Conservation (phyloP, 2,113 vertebrate genomes). For the Argyrosomus japonicus region DNA sequence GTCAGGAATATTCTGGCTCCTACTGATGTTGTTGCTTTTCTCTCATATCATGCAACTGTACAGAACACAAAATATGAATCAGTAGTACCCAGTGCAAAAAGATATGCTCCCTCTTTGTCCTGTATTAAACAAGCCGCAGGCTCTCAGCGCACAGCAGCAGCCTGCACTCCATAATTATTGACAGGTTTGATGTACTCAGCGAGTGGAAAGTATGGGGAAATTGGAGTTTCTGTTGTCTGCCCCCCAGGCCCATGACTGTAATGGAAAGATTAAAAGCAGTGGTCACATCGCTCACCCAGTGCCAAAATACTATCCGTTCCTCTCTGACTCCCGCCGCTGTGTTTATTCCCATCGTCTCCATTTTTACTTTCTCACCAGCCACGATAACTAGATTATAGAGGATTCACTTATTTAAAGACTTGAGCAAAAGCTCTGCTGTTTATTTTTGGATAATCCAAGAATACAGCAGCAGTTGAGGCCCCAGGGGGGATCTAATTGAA, state of each 20-base stretch:
- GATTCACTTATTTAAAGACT: constrained; percentile 86
- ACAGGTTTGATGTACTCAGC: constrained; percentile 85
- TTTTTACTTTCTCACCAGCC: constrained; percentile 55
- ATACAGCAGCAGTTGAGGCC: constrained; percentile 46
- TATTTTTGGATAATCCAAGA: constrained; percentile 70
- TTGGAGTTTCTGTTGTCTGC: constrained; percentile 78
- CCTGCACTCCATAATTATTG: constrained; percentile 87
- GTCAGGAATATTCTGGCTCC: background rate
- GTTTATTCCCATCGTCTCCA: constrained; percentile 42
- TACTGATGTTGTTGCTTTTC: background rate
- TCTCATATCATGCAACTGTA: no score
- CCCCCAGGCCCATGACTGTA: constrained; percentile 80
- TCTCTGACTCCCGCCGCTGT: constrained; percentile 40
- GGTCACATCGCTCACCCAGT: constrained; percentile 54
- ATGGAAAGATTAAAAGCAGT: constrained; percentile 90
- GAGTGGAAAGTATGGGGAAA: constrained; percentile 84
- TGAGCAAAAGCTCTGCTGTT: constrained; percentile 67
- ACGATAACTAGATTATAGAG: constrained; percentile 84
- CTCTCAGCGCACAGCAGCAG: constrained; percentile 42
- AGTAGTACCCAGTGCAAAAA: constrained; percentile 4
- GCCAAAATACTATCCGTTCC: constrained; percentile 46
- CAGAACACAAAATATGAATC: background rate
- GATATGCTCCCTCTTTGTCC: constrained; percentile 15
- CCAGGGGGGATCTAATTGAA: constrained; percentile 59
- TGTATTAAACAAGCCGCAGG: constrained; percentile 43